Percentiles rank a stretch among this genome's conserved stretches.
Evolutionary conservation across 2,888 invertebrate species (phyloP).

Genomic region (Nomada lathburiana): DNA sequence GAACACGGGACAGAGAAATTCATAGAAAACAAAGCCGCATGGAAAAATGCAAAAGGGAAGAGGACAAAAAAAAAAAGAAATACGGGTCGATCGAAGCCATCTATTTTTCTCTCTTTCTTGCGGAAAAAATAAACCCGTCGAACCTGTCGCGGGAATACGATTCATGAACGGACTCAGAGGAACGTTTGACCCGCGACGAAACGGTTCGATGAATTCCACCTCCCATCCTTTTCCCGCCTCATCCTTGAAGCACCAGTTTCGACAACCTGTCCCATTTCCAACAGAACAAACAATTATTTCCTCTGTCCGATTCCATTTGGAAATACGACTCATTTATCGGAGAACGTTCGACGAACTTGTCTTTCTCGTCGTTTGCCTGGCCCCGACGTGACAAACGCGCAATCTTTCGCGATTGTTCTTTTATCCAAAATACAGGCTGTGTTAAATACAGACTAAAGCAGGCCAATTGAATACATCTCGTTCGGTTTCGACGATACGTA

Average conservation of each 20-base stretch:
- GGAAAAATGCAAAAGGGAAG: not conserved
- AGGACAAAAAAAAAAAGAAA: not conserved
- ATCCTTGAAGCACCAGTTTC: conserved; percentile 12
- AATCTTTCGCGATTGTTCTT: not conserved
- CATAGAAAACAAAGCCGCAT: no score
- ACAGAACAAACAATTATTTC: conserved; percentile 52
- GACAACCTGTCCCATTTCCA: conserved; percentile 35
- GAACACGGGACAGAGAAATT: not conserved
- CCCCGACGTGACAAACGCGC: conserved; percentile 5
- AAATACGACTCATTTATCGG: conserved; percentile 18
- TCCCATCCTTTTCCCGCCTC: not conserved
- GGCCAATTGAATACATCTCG: no score
- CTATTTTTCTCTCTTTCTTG: conserved; percentile 12
- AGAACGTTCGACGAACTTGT: not conserved
- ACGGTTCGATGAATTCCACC: conserved; percentile 50
- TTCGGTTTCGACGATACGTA: no score
- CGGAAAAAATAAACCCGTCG: conserved; percentile 26
- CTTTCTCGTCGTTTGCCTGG: conserved; percentile 5
- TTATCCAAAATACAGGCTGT: no score
- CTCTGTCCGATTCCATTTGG: conserved; percentile 35
- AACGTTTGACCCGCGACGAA: conserved; percentile 48
- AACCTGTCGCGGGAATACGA: conserved; percentile 48
- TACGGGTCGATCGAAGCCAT: conserved; percentile 13
- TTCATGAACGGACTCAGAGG: conserved; percentile 51
- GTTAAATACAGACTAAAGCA: no score